These are phyloP conservation scores for Callipepla californica DNA, from an alignment of 2,113 vertebrate genomes.

Conservation along the genomic window DNA sequence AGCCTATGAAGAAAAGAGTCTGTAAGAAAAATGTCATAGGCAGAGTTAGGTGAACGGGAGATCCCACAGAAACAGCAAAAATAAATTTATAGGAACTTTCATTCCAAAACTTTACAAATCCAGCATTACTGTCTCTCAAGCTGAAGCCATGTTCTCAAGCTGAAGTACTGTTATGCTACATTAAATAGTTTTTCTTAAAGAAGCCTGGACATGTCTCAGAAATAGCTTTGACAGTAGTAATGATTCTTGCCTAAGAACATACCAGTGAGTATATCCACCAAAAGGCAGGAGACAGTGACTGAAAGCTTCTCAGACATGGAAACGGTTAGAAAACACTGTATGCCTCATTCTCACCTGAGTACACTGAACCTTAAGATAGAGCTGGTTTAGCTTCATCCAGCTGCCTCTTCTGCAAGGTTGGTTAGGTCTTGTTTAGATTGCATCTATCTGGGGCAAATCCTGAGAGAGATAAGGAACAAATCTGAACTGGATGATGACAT, in stretches of 20 bases:
- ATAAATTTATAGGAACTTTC: not conserved
- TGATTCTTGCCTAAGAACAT: not conserved
- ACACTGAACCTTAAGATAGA: not conserved
- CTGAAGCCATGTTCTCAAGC: not conserved
- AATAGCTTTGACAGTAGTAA: not conserved
- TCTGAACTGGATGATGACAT: not conserved
- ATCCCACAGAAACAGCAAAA: not conserved
- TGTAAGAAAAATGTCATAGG: not conserved
- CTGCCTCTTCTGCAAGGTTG: not conserved
- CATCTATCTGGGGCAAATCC: not conserved
- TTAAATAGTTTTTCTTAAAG: not conserved
- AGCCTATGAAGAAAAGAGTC: not conserved
- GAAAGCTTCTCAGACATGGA: no score
- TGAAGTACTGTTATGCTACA: not conserved
- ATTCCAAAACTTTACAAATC: not conserved
- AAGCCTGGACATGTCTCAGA: not conserved
- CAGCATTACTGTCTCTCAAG: not conserved
- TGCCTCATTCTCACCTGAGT: not conserved
- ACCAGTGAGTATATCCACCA: not conserved
- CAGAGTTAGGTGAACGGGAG: not conserved
- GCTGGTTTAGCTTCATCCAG: accelerated
- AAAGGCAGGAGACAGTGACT: not conserved
- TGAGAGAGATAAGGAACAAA: not conserved
- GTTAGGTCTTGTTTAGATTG: not conserved
- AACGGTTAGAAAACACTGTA: accelerated